phyloP scores from a whole-genome alignment of 2,113 vertebrate genomes.

The Cynocephalus volans region DNA sequence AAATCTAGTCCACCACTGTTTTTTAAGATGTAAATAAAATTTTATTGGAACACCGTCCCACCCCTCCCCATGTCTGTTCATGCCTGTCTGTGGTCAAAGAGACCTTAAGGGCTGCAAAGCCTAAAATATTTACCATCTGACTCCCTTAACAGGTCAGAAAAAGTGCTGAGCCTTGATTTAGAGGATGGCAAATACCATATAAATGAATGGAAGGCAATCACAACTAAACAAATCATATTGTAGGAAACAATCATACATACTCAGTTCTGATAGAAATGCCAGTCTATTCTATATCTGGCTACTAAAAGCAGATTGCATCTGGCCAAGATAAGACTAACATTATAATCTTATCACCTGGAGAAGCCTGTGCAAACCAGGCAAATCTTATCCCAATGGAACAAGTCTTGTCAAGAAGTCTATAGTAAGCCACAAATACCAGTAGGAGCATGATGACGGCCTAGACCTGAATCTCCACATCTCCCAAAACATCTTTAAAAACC shows the following conservation, averaged over 20 bases:
- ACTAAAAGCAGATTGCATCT: not conserved
- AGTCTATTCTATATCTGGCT: not conserved
- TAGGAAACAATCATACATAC: not conserved
- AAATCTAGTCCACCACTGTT: not conserved
- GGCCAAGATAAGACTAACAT: not conserved
- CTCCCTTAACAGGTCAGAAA: not conserved
- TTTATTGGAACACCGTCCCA: not conserved
- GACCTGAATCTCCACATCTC: not conserved
- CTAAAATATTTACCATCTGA: constrained; percentile 17
- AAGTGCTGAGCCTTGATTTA: not conserved
- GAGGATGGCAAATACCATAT: not conserved
- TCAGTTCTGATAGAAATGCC: not conserved
- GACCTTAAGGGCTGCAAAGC: not conserved
- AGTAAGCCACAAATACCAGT: not conserved
- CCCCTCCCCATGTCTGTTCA: not conserved
- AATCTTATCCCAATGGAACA: not conserved
- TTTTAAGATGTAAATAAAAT: not conserved
- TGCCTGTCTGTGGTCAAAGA: not conserved
- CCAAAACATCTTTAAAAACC: not conserved
- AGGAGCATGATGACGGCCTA: not conserved
- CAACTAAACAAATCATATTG: not conserved
- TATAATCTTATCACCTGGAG: not conserved
- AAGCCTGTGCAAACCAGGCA: not conserved
- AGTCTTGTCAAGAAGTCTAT: not conserved
- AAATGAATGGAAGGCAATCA: not conserved